Percentiles rank a stretch among this genome's conserved stretches.
These are phyloP conservation scores for Nipponacmea schrenckii DNA, from an alignment of 2,888 invertebrate species.

Conservation along the genomic window DNA sequence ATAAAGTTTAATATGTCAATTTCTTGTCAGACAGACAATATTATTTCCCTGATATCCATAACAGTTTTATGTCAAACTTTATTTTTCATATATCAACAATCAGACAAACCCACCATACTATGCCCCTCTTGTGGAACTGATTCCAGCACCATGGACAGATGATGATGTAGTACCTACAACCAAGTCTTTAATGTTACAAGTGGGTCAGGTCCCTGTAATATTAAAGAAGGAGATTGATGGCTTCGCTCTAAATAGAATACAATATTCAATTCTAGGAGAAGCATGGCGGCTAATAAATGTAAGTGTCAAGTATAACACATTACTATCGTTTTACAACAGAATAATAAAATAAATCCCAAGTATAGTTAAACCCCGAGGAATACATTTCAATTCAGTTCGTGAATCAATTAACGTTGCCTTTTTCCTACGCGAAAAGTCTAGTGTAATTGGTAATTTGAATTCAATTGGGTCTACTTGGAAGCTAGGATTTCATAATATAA, in stretches of 20 bases:
- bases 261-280: conserved; percentile 94
- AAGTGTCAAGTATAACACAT: conserved; percentile 10
- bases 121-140: conserved; percentile 91
- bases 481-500: no score
- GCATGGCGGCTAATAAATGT: conserved; percentile 84
- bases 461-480: no score
- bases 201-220: conserved; percentile 91
- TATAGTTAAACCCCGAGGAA: no score
- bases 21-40: no score
- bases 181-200: conserved; percentile 82
- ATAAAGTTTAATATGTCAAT: no score
- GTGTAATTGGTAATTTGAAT: no score
- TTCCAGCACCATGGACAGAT: conserved; percentile 93
- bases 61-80: no score
- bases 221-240: conserved; percentile 88
- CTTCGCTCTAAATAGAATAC: conserved; percentile 92
- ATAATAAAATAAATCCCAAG: no score
- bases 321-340: not conserved
- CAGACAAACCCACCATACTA: conserved; percentile 95
- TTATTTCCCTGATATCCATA: no score
- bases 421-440: no score
- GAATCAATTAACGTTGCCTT: no score
- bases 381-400: no score
- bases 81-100: not conserved
- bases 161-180: conserved; percentile 80